A percentile compares a stretch with the other conserved stretches of the same genome.
Evolutionary conservation across 2,113 vertebrate species (phyloP).

Genomic region (Neofelis nebulosa): DNA sequence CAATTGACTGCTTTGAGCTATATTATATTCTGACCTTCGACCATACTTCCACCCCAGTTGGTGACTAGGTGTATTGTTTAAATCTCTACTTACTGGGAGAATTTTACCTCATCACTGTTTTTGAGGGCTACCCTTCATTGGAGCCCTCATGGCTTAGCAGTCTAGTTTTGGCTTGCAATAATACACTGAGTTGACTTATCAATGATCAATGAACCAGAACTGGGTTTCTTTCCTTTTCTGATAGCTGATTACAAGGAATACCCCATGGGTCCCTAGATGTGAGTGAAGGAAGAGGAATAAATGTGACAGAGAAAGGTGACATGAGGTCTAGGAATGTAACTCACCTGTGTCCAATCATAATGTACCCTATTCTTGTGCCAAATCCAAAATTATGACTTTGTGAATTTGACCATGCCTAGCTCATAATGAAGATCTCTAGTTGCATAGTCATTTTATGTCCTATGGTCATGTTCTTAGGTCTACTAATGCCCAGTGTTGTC

Average conservation of each 20-base stretch:
- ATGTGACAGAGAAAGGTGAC: background rate
- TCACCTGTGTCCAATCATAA: background rate
- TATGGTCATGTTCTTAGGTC: background rate
- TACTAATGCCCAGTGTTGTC: background rate
- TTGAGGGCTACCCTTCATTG: background rate
- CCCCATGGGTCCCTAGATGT: background rate
- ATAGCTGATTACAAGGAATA: background rate
- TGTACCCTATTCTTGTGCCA: background rate
- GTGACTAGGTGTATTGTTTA: background rate
- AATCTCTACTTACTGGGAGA: background rate
- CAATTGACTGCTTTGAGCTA: background rate
- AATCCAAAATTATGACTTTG: background rate
- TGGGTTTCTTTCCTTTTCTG: background rate
- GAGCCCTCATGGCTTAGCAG: background rate
- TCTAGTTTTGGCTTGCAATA: background rate
- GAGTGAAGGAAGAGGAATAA: background rate
- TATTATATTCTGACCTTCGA: background rate
- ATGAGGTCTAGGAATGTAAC: background rate
- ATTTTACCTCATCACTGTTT: background rate
- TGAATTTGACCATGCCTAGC: background rate
- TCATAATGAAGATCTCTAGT: background rate
- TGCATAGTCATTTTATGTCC: background rate
- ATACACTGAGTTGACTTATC: background rate
- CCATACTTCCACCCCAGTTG: background rate
- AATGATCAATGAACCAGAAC: background rate